Conservation (phyloP, 2,888 invertebrate genomes). For the Brenthis hecate region DNA sequence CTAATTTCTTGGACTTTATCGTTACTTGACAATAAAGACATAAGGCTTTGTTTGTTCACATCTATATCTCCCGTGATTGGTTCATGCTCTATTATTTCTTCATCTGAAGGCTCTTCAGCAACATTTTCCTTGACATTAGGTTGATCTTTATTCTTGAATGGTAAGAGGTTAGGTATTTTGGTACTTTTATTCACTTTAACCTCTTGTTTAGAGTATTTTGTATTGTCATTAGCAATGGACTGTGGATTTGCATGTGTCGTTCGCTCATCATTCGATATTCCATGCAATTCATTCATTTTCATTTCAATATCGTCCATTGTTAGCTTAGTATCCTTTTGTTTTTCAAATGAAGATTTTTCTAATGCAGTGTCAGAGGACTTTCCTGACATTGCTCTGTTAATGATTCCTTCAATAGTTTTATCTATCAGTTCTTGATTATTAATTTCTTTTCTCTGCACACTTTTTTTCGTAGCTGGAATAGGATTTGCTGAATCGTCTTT, state of each 20-base stretch:
- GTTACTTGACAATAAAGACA: conserved; percentile 27
- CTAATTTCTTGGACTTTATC: conserved; percentile 59
- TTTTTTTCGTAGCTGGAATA: conserved; percentile 43
- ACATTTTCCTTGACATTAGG: conserved; percentile 43
- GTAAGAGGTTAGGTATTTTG: conserved; percentile 56
- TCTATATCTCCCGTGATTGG: conserved; percentile 53
- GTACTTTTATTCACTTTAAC: conserved; percentile 47
- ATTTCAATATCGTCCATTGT: conserved; percentile 70
- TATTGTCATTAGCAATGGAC: conserved; percentile 47
- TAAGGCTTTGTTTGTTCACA: conserved; percentile 40
- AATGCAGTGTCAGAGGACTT: conserved; percentile 53
- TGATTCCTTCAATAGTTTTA: conserved; percentile 73
- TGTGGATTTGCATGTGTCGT: conserved; percentile 63
- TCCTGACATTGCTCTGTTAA: conserved; percentile 55
- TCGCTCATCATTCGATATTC: conserved; percentile 68
- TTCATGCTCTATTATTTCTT: conserved; percentile 52
- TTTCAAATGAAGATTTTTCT: conserved; percentile 39
- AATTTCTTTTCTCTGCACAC: conserved; percentile 55
- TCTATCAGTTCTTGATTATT: conserved; percentile 71
- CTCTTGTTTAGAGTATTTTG: conserved; percentile 50
- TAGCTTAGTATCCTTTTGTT: conserved; percentile 45
- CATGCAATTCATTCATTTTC: conserved; percentile 77
- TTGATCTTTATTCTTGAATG: conserved; percentile 52
- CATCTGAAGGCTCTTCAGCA: conserved; percentile 47
- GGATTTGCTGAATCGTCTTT: conserved; percentile 43